A percentile compares a stretch with the other conserved stretches of the same genome.
Conservation (phyloP, 2,113 vertebrate genomes). For the Cochlearius cochlearius region DNA sequence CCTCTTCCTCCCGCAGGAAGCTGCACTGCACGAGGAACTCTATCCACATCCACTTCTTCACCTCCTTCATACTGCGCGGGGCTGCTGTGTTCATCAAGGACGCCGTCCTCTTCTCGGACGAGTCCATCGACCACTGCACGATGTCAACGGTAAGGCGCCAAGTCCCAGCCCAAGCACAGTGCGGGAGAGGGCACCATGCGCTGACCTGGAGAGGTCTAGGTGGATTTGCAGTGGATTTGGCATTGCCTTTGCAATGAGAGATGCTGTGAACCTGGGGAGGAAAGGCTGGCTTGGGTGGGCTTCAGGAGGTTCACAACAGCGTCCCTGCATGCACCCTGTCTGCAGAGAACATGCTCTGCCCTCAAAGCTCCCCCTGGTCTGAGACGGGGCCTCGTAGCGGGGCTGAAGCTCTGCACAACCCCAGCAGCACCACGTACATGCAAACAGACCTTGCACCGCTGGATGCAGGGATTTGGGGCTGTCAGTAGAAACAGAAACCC, state of each 20-base stretch:
- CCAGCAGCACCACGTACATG: neutral
- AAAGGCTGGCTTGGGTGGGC: neutral
- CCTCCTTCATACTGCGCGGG: constrained; percentile 84
- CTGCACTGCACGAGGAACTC: constrained; percentile 89
- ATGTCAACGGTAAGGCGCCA: constrained; percentile 79
- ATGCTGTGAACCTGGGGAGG: neutral
- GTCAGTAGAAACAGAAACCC: neutral
- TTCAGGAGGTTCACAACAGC: neutral
- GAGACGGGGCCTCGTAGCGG: neutral
- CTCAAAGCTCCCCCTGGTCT: neutral
- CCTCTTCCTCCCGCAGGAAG: constrained; percentile 69
- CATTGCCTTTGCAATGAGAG: too few species aligned
- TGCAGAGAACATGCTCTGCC: neutral
- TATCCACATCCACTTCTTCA: constrained; percentile 88
- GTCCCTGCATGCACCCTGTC: neutral
- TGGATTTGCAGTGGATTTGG: neutral
- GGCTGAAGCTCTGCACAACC: neutral
- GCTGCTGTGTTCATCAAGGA: constrained; percentile 85
- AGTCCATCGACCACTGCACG: constrained; percentile 80
- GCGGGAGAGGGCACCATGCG: neutral
- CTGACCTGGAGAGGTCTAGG: neutral
- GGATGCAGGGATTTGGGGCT: neutral
- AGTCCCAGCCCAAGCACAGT: accelerated
- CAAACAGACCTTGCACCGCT: neutral
- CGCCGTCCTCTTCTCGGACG: constrained; percentile 77